Base-by-base conservation (phyloP, 2,113 vertebrate genomes). In the Bagarius yarrelli region DNA sequence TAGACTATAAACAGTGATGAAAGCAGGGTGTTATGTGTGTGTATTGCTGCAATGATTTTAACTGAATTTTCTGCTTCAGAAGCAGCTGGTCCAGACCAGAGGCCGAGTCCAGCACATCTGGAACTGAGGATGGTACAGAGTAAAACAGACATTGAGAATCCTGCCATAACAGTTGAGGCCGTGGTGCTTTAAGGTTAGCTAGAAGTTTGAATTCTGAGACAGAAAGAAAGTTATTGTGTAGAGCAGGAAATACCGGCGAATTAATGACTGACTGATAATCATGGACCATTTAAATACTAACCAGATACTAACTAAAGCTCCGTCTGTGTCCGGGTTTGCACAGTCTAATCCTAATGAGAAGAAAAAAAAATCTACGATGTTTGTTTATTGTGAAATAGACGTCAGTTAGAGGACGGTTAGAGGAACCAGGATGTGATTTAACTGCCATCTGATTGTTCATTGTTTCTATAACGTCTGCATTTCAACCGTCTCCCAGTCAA, bases 121-220 rank as follows among this genome's bases (percentile, higher is more conserved):
- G 97, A 99, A 92, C 89, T 99, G 85, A 91, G 95, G 85, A 96
- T 99, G 96, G 93, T 99, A 25, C 97, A 98, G 93, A 99, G 97
- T 93, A 98, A 96, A 90, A 92, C 87, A 5, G 96, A 99, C 91
- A 98, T 99, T 27, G 98, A 99, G 89, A 92, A 96, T 87, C 98
- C 98, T 0, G 91, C 93, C 89, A 92, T 96, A 25, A 93, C 95
- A 23, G 89, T 98, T 81, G 90, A 93, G 75, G 96, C 95, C 23
- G 60, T 78, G 15, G 8, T 80, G 14, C 9, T 82, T 18, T 76
- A 82, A 76, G n/a, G 1, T 40, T 44, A 47, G 40, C 14, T 14
- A 70, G 19, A 30, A 75, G 19, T 64, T 19, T 21, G 9, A 47
- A 15, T 32, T 63, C 55, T 72, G 36, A 50, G 21, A 27, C 50